phyloP scores from a whole-genome alignment of 1,140 invertebrate genomes.

The Xylocopa sonorina region DNA sequence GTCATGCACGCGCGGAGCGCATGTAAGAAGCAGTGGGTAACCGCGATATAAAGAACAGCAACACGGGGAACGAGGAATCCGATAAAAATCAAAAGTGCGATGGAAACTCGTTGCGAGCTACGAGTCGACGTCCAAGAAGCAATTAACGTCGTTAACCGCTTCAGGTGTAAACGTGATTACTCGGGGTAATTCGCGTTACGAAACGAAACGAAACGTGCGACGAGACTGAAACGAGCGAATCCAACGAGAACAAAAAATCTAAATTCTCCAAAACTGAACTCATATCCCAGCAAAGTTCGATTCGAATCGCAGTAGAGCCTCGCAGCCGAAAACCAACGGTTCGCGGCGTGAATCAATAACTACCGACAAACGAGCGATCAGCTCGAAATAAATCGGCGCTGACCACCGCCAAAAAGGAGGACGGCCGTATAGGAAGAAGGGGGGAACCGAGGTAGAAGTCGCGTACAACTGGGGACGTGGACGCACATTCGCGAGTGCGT shows the following conservation, averaged over 20 bases:
- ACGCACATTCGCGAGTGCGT: conserved; percentile 60
- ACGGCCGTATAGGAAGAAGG: too few species aligned
- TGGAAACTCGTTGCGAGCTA: conserved; percentile 15
- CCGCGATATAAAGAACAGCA: conserved; percentile 14
- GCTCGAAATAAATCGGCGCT: conserved; percentile 9
- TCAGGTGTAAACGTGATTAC: conserved; percentile 21
- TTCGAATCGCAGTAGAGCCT: too few species aligned
- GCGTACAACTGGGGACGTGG: conserved; percentile 32
- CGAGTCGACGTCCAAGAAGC: conserved; percentile 4
- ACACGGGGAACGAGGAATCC: not conserved
- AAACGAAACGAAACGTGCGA: not conserved
- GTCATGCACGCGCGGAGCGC: conserved; percentile 23
- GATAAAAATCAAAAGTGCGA: conserved; percentile 40
- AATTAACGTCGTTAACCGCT: conserved; percentile 19
- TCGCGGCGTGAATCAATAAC: conserved; percentile 4
- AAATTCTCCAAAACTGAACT: too few species aligned
- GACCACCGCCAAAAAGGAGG: conserved; percentile 12
- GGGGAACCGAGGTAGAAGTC: conserved; percentile 49
- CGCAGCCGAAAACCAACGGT: not conserved
- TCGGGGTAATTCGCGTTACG: not conserved
- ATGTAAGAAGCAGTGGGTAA: conserved; percentile 23
- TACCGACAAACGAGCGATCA: not conserved
- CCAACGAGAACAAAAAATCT: not conserved
- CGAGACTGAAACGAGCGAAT: not conserved
- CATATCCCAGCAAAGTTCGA: too few species aligned